Conservation (phyloP, 2,797 vertebrate species). For the Rhabdomys pumilio region DNA sequence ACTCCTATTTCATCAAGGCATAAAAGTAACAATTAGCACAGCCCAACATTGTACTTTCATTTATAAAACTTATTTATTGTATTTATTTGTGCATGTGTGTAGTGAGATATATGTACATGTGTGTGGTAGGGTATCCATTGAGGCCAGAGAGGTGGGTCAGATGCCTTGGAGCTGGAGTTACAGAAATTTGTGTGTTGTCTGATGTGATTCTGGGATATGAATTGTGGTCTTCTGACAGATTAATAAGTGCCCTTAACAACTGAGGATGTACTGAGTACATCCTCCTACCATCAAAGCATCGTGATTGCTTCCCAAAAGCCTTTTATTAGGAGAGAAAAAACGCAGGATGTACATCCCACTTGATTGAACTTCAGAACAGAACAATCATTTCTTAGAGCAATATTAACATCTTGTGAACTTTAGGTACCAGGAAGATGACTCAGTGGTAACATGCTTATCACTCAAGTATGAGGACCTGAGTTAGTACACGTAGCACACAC, state of each 20-base stretch:
- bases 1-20: background rate
- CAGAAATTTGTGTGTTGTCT: background rate
- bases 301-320: conserved; percentile 89
- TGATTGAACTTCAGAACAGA: conserved; percentile 89
- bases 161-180: background rate
- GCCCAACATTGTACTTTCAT: conserved; percentile 67
- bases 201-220: background rate
- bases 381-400: conserved; percentile 92
- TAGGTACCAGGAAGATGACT: background rate
- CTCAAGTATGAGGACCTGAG: background rate
- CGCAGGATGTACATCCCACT: conserved; percentile 87
- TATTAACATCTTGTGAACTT: conserved; percentile 94
- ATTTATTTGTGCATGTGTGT: background rate
- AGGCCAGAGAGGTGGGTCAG: background rate
- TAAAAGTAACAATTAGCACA: conserved; percentile 88
- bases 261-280: too few relatives aligned
- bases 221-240: background rate
- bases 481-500: background rate
- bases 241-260: background rate
- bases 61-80: background rate
- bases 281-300: background rate
- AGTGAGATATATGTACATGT: background rate
- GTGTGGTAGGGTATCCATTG: fast-evolving
- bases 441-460: background rate
- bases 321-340: conserved; percentile 87